phyloP scores from a whole-genome alignment of 2,888 invertebrate species.

The Microdon myrmicae region DNA sequence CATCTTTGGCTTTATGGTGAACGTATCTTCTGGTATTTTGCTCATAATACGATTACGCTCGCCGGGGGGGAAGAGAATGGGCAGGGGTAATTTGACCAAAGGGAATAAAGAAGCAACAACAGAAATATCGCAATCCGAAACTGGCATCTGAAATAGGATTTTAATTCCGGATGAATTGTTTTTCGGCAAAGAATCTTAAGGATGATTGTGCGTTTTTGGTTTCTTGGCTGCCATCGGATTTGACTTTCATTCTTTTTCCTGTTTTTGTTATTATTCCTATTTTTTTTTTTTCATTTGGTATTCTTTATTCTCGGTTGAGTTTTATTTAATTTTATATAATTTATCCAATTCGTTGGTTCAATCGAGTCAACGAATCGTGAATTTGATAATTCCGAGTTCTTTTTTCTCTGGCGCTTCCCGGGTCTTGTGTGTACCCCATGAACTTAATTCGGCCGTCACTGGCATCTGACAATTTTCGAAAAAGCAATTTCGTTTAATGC shows the following conservation, averaged over 20 bases:
- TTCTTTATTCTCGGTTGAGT: background rate
- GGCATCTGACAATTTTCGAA: too few species aligned
- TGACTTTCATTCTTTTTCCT: background rate
- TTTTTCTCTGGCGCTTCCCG: constrained; percentile 5
- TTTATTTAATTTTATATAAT: constrained; percentile 35
- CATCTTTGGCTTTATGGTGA: constrained; percentile 14
- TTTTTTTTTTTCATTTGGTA: constrained; percentile 1
- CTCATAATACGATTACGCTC: constrained; percentile 44
- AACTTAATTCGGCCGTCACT: too few species aligned
- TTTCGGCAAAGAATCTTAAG: constrained; percentile 17
- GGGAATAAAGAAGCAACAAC: background rate
- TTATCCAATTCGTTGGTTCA: constrained; percentile 44
- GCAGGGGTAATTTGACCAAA: background rate
- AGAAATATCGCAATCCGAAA: constrained; percentile 18
- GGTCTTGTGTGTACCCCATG: background rate
- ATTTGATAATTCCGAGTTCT: constrained; percentile 25
- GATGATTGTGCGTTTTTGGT: constrained; percentile 13
- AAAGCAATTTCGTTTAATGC: too few species aligned
- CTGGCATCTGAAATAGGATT: constrained; percentile 13
- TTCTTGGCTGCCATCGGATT: constrained; percentile 29
- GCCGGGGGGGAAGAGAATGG: constrained; percentile 18
- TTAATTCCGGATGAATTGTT: constrained; percentile 46
- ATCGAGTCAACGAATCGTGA: constrained; percentile 28
- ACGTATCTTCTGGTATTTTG: constrained; percentile 1
- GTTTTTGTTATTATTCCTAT: background rate